Conservation (phyloP, 2,888 invertebrate genomes). For the Mesorhabditis sp. region DNA sequence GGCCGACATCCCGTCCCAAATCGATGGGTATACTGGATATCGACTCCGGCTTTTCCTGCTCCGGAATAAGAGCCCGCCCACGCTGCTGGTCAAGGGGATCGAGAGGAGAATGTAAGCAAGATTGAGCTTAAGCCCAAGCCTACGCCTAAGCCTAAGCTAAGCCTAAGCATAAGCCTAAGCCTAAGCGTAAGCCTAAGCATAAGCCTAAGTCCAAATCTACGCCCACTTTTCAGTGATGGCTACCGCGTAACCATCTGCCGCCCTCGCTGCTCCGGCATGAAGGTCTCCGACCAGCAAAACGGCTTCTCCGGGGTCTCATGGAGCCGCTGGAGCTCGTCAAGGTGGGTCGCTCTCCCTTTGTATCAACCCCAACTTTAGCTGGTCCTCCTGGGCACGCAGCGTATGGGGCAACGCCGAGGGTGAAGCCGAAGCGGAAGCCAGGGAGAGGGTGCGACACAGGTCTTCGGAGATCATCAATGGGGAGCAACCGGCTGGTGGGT, state of each 20-base stretch:
- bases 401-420: constrained; percentile 20
- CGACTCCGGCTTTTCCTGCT: constrained; percentile 52
- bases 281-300: background rate
- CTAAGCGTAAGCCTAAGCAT: background rate
- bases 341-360: background rate
- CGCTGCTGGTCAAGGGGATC: constrained; percentile 55
- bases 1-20: constrained; percentile 53
- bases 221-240: constrained; percentile 47
- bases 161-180: no score
- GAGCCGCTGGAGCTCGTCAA: constrained; percentile 6
- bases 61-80: constrained; percentile 55
- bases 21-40: constrained; percentile 52
- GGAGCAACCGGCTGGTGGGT: constrained; percentile 7
- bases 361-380: constrained; percentile 13
- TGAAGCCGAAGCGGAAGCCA: constrained; percentile 5
- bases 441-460: constrained; percentile 3
- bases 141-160: no score
- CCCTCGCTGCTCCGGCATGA: constrained; percentile 37
- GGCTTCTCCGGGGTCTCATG: background rate
- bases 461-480: constrained; percentile 8
- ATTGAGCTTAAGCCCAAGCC: no score
- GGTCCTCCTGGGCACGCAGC: constrained; percentile 31
- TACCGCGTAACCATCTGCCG: constrained; percentile 57
- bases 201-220: background rate
- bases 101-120: constrained; percentile 48